Conservation (phyloP, 1,140 invertebrate genomes). For the Dryas iulia region DNA sequence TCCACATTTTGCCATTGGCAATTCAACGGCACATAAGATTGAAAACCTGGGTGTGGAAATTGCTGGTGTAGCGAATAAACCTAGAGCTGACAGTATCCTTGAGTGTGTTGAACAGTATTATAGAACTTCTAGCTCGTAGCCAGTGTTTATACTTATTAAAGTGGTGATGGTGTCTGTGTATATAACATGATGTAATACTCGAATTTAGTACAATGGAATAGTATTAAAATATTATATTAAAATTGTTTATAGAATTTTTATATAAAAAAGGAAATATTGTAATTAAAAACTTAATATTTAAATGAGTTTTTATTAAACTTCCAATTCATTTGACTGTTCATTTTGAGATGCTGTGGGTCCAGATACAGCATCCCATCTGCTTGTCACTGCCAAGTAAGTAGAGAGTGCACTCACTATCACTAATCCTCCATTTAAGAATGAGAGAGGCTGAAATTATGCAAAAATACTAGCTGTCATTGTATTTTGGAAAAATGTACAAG, state of each 20-base stretch:
- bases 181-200: conserved; percentile 28
- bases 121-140: conserved; percentile 31
- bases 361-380: conserved; percentile 36
- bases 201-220: conserved; percentile 24
- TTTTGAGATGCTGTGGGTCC: not conserved
- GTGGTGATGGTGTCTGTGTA: conserved; percentile 39
- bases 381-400: conserved; percentile 39
- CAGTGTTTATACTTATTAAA: conserved; percentile 12
- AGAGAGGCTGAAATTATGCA: conserved; percentile 40
- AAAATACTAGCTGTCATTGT: too few species aligned
- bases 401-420: conserved; percentile 33
- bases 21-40: conserved; percentile 70
- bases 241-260: conserved; percentile 15
- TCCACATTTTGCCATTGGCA: conserved; percentile 72
- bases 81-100: conserved; percentile 56
- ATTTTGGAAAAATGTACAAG: too few species aligned
- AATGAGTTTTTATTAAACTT: conserved; percentile 29
- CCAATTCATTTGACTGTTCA: conserved; percentile 28
- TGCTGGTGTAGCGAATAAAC: conserved; percentile 58
- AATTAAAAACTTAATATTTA: not conserved
- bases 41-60: conserved; percentile 67
- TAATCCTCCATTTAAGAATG: conserved; percentile 29
- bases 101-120: conserved; percentile 60
- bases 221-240: conserved; percentile 5
- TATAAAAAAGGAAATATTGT: conserved; percentile 6